These are phyloP conservation scores for Cataglyphis livida DNA, from an alignment of 2,888 invertebrate genomes.

Conservation along the genomic window DNA sequence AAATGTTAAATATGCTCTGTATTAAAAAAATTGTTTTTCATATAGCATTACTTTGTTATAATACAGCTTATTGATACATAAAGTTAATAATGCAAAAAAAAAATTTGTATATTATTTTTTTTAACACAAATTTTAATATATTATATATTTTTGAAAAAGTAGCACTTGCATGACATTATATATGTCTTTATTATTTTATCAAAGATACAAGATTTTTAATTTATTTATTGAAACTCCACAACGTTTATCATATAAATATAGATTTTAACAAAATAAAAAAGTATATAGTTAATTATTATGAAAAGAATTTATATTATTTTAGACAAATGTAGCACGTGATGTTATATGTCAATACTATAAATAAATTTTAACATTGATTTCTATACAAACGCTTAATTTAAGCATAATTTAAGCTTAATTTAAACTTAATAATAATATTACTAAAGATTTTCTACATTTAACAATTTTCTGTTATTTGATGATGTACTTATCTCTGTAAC, in stretches of 20 bases:
- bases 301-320: background rate
- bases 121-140: background rate
- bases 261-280: background rate
- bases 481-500: background rate
- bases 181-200: background rate
- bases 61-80: background rate
- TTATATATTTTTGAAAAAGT: background rate
- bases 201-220: conserved; percentile 5
- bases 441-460: background rate
- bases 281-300: background rate
- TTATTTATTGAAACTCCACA: background rate
- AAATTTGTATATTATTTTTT: conserved; percentile 8
- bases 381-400: background rate
- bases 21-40: conserved; percentile 12
- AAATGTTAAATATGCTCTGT: conserved; percentile 11
- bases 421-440: background rate
- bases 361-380: conserved; percentile 21
- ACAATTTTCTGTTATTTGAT: conserved; percentile 13
- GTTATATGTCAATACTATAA: background rate
- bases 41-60: background rate
- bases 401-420: background rate
- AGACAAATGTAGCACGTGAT: background rate
- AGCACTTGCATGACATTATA: background rate
- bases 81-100: conserved; percentile 20
- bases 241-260: background rate